Percentiles rank a stretch among this genome's conserved stretches.
phyloP scores from a whole-genome alignment of 2,797 vertebrate species.

The Eidolon dupreanum region DNA sequence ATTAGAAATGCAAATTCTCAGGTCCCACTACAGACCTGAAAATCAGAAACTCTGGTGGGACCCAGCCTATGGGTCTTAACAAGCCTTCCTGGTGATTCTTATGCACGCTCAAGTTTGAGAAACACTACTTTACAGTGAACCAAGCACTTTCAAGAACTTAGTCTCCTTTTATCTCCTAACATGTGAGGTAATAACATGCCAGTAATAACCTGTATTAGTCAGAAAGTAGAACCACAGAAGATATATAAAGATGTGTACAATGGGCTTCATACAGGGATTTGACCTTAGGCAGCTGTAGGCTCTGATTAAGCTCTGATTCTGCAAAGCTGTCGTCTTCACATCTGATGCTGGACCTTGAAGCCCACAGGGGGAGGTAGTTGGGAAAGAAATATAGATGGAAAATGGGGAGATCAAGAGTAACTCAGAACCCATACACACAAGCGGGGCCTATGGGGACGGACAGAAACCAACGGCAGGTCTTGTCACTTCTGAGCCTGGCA shows the following conservation, averaged over 20 bases:
- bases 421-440: neutral
- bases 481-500: neutral
- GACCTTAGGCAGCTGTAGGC: neutral
- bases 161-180: neutral
- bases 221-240: neutral
- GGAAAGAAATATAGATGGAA: neutral
- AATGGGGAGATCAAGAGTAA: neutral
- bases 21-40: neutral
- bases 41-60: neutral
- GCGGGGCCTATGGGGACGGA: neutral
- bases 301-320: neutral
- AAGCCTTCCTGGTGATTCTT: neutral
- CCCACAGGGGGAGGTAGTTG: neutral
- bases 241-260: neutral
- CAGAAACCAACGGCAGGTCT: neutral
- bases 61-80: neutral
- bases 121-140: neutral
- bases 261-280: neutral
- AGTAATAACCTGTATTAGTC: neutral
- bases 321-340: neutral
- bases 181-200: rapidly evolving
- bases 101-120: neutral
- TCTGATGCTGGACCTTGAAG: neutral
- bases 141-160: neutral
- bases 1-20: neutral